Base-by-base conservation (phyloP, 2,113 vertebrate species). In the Tenebrosternarchus preto region DNA sequence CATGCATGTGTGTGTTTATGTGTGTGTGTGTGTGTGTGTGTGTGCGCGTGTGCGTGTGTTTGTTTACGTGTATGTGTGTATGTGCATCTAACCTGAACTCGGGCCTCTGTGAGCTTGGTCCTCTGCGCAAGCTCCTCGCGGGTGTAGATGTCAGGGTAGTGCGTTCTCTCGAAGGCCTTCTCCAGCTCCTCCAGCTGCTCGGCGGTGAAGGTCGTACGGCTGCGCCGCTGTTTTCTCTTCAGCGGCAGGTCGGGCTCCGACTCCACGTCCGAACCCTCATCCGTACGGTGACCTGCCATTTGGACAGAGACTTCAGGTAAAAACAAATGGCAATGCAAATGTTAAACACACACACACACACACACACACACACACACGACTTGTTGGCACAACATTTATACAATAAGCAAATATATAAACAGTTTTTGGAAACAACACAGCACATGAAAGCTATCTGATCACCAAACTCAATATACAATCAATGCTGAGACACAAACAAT, bases 141-240 rank as follows among this genome's bases (percentile, higher is more conserved):
- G 77, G 98, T 98, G 92, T 99, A 99, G 92, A 99, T 99, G 88
- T 99, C 98, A 0, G 97, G 98, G 92, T 99, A 99, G 90, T 99
- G 98, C 0, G 98, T 99, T 87, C 98, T 93, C 91, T 99, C 98
- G 0, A 99, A 99, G 39, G 98, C 98, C 78, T 99, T 99, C 92
- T 99, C 98, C 87, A 99, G 93, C 90, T 99, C 98, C 88, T 99
- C 98, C 90, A 99, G 92, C 92, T 99, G 98, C 89, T 99, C 98
- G 0, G 98, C 98, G 0, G 98, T 99, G 93, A 99, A 99, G 0
- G 98, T 99, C 86, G 98, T 99, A 71, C 98, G 93, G 3, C 97
- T 99, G 15, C 98, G 97, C 4, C 97, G 94, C 83, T 99, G 98
- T 89, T 99, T 99, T 66, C 98, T 94, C 89, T 99, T 99, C 89